These are phyloP conservation scores for Drosophila tsacasi DNA, from an alignment of 1,140 invertebrate genomes.

Conservation along the genomic window DNA sequence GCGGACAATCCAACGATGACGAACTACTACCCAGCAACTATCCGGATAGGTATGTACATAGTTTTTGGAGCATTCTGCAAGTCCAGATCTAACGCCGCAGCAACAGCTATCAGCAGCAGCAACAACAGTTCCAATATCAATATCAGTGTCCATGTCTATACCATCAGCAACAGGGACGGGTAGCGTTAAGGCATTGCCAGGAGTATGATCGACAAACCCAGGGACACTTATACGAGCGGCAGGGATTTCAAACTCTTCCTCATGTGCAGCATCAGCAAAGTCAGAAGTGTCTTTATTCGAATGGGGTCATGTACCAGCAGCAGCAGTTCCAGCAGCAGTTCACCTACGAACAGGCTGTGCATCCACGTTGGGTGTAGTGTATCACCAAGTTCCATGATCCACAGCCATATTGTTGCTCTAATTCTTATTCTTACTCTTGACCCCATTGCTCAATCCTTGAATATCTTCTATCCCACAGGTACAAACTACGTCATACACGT, in stretches of 20 bases:
- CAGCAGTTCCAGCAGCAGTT: slow-evolving; percentile 19
- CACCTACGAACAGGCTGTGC: slow-evolving; percentile 21
- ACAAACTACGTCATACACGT: slow-evolving; percentile 90
- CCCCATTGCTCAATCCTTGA: slow-evolving; percentile 28
- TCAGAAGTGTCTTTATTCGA: not conserved
- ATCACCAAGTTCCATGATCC: slow-evolving; percentile 47
- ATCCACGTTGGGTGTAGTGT: slow-evolving; percentile 74
- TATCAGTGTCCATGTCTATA: slow-evolving; percentile 2
- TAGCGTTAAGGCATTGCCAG: not conserved
- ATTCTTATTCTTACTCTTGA: too few species aligned
- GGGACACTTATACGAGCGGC: not conserved
- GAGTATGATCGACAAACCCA: slow-evolving; percentile 7
- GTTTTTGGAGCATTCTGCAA: not conserved
- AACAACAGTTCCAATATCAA: slow-evolving; percentile 8
- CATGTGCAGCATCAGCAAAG: slow-evolving; percentile 3
- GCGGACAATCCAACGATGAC: not conserved
- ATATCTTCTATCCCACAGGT: slow-evolving; percentile 85
- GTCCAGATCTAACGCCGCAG: slow-evolving; percentile 29
- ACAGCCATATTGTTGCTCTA: not conserved
- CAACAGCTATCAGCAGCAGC: slow-evolving; percentile 10
- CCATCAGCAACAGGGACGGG: slow-evolving; percentile 18
- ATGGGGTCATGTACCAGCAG: slow-evolving; percentile 13
- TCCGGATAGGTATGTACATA: slow-evolving; percentile 88
- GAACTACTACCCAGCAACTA: slow-evolving; percentile 80
- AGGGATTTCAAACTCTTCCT: slow-evolving; percentile 13